A percentile compares a stretch with the other conserved stretches of the same genome.
Conservation (phyloP, 2,113 vertebrate species). For the Thalassoma bifasciatum region DNA sequence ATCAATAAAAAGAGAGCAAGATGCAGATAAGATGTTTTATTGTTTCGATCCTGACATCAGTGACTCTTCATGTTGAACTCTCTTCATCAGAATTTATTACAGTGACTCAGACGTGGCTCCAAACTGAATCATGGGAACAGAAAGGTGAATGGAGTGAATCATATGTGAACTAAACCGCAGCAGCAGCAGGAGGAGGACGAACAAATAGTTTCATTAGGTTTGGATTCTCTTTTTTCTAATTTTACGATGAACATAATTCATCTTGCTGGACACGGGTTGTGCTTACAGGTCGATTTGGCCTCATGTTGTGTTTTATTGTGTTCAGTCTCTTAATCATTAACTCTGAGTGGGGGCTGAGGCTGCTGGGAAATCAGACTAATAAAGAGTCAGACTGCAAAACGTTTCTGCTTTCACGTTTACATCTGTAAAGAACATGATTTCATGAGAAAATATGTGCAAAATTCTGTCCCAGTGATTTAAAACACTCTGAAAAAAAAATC, state of each 20-base stretch:
- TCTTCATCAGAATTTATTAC: neutral
- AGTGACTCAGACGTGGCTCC: neutral
- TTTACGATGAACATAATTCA: neutral
- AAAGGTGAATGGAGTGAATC: neutral
- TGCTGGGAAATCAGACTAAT: neutral
- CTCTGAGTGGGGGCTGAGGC: neutral
- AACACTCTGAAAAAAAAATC: no score
- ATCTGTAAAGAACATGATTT: neutral
- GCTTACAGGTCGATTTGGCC: neutral
- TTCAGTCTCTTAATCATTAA: constrained; percentile 28
- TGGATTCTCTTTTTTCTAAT: neutral
- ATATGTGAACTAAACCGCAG: neutral
- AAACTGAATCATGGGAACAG: neutral
- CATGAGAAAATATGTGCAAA: no score
- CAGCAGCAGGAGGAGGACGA: neutral
- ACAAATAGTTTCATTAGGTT: neutral
- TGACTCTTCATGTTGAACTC: neutral
- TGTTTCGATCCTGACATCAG: neutral
- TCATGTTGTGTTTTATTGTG: constrained; percentile 1
- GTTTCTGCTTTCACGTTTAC: neutral
- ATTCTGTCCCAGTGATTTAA: no score
- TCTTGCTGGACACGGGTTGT: neutral
- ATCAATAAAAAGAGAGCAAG: neutral
- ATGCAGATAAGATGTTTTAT: neutral
- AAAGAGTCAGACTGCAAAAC: neutral